Conservation (phyloP, 2,113 vertebrate species). For the Lepisosteus osseus region DNA sequence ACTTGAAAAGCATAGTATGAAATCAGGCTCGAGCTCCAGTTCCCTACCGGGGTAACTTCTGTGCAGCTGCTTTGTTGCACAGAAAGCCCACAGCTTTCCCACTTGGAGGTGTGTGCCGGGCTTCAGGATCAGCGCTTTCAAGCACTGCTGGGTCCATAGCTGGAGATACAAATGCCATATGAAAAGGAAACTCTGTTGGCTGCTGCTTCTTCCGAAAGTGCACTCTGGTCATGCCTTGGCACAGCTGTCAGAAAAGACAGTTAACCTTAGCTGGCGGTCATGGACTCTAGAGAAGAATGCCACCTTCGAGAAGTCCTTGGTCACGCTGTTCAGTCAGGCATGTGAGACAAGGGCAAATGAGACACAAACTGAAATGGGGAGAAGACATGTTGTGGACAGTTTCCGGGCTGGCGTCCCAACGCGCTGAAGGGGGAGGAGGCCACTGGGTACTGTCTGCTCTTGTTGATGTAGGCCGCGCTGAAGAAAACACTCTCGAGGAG, state of each 20-base stretch:
- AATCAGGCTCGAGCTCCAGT: not conserved
- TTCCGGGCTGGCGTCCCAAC: no score
- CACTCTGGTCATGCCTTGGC: not conserved
- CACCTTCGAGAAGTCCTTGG: not conserved
- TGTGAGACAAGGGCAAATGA: no score
- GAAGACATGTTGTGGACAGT: no score
- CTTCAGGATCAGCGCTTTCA: not conserved
- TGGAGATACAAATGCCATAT: constrained; percentile 9
- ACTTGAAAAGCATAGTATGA: constrained; percentile 25
- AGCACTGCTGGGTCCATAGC: constrained; percentile 10
- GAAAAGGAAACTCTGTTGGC: not conserved
- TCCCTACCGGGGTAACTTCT: not conserved
- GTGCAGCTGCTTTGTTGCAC: not conserved
- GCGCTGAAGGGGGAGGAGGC: no score
- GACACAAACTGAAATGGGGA: no score
- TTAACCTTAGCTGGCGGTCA: no score
- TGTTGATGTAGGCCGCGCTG: no score
- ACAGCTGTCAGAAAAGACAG: not conserved
- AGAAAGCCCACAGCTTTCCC: no score
- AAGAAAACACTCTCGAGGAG: no score
- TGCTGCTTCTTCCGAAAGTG: not conserved
- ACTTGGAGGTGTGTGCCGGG: no score
- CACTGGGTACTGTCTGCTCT: no score
- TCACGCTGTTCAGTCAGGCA: no score
- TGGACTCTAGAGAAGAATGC: constrained; percentile 2